These are phyloP conservation scores for Microctonus aethiopoides DNA, from an alignment of 2,888 invertebrate genomes.

Conservation along the genomic window DNA sequence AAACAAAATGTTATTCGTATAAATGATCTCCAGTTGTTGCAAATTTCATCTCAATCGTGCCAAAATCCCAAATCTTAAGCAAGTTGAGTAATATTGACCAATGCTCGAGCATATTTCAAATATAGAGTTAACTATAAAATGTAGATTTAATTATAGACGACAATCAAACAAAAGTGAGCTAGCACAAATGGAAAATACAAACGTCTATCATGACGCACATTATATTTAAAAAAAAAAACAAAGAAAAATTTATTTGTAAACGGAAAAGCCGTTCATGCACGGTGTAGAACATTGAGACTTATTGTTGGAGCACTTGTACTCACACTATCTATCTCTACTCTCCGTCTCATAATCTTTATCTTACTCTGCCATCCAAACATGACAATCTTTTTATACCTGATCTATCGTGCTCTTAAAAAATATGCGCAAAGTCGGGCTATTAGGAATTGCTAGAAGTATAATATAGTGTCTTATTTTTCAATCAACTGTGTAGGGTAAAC, in stretches of 20 bases:
- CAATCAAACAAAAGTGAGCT: conserved; percentile 19
- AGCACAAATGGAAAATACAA: background rate
- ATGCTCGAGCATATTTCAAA: conserved; percentile 1
- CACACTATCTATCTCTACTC: no score
- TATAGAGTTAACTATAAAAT: background rate
- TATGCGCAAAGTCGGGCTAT: conserved; percentile 12
- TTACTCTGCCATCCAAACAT: conserved; percentile 17
- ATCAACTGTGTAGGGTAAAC: background rate
- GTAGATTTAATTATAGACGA: conserved; percentile 24
- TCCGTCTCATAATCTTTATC: background rate
- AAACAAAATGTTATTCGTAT: conserved; percentile 60
- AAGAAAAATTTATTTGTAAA: no score
- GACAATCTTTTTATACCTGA: conserved; percentile 24
- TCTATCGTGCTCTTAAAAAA: conserved; percentile 18
- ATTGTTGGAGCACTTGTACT: background rate
- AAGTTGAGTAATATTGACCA: background rate
- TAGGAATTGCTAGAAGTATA: conserved; percentile 28
- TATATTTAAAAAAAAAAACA: background rate
- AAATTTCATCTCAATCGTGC: background rate
- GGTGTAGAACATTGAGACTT: background rate
- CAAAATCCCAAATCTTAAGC: background rate
- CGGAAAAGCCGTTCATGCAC: background rate
- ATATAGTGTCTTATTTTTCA: background rate
- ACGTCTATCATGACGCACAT: background rate
- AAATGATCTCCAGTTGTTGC: conserved; percentile 58